Percentiles rank a stretch among this genome's conserved stretches.
These are phyloP conservation scores for Columba guinea DNA, from an alignment of 2,797 vertebrate species.

Conservation along the genomic window DNA sequence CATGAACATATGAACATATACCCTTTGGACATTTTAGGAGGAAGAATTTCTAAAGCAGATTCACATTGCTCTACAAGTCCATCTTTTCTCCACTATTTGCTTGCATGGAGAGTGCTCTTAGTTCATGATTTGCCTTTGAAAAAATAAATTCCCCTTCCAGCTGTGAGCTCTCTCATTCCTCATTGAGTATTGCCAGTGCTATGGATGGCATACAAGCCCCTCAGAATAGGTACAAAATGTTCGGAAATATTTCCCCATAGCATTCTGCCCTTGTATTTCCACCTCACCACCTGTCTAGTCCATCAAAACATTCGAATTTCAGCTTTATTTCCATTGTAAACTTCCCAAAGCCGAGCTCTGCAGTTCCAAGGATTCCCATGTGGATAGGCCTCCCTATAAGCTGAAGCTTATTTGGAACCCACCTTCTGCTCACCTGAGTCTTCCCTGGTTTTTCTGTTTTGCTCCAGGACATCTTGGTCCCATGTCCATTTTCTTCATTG, in stretches of 20 bases:
- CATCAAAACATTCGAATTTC: conserved; percentile 14
- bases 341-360: neutral
- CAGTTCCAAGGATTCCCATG: conserved; percentile 35
- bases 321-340: neutral
- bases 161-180: neutral
- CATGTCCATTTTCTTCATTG: neutral
- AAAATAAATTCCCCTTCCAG: neutral
- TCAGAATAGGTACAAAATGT: neutral
- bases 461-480: neutral
- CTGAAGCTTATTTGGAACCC: neutral
- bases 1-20: neutral
- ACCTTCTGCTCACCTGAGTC: neutral
- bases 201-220: neutral
- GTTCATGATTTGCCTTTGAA: neutral
- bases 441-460: neutral
- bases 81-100: neutral
- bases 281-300: neutral
- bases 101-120: neutral
- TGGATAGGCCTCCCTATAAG: too few relatives aligned
- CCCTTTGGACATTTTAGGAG: neutral
- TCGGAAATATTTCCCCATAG: neutral
- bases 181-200: neutral
- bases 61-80: neutral
- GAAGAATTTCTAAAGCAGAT: neutral
- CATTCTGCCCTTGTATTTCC: neutral